These are phyloP conservation scores for Chionoecetes opilio DNA, from an alignment of 1,140 invertebrate species.

Conservation along the genomic window DNA sequence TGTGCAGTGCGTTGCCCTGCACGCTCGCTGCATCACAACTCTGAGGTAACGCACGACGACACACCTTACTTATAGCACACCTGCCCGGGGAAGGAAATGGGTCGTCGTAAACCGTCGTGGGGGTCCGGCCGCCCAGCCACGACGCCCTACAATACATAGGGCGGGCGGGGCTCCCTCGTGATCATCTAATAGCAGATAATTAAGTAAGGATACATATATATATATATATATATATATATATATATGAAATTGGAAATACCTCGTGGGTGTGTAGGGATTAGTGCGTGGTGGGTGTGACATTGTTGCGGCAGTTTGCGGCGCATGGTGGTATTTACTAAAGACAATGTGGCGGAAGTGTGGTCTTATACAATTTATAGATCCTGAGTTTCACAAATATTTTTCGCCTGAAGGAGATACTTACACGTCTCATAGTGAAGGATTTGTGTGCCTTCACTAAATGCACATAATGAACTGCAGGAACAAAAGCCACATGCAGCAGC, in stretches of 20 bases:
- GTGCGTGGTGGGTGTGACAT: no score
- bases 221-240: neutral
- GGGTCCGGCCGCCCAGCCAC: neutral
- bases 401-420: no score
- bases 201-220: neutral
- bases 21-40: neutral
- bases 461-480: neutral
- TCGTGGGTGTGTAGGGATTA: no score
- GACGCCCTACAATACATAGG: neutral
- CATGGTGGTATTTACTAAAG: no score
- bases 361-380: no score
- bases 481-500: neutral
- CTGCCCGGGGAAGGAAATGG: constrained; percentile 1
- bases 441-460: no score
- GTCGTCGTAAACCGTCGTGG: neutral
- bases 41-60: neutral
- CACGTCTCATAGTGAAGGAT: no score
- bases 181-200: neutral
- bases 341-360: no score
- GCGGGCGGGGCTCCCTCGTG: neutral
- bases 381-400: no score
- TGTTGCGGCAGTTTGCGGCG: no score
- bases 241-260: neutral
- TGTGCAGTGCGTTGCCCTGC: neutral
- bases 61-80: neutral